Conservation (phyloP, 2,113 vertebrate species). For the Microtus montanus region DNA sequence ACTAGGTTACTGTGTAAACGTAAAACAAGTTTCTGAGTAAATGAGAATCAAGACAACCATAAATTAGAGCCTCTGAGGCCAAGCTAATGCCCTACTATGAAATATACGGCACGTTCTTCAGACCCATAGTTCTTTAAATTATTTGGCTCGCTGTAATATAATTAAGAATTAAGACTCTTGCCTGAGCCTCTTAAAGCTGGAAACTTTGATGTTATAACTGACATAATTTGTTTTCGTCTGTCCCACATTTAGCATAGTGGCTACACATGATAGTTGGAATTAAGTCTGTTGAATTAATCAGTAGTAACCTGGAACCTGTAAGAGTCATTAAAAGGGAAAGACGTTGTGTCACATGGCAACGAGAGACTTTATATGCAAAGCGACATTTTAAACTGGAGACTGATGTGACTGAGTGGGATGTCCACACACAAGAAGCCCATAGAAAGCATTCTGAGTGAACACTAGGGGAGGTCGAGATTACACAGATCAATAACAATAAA, state of each 20-base stretch:
- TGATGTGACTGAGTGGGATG: background rate
- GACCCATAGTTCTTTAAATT: background rate
- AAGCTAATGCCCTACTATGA: background rate
- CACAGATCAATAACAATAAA: background rate
- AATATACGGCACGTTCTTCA: background rate
- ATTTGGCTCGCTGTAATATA: constrained; percentile 22
- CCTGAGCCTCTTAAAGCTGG: constrained; percentile 47
- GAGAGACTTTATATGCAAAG: constrained; percentile 14
- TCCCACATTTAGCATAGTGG: background rate
- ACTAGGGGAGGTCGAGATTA: background rate
- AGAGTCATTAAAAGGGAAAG: constrained; percentile 22
- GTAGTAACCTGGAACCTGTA: background rate
- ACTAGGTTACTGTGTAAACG: background rate
- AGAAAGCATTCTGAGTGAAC: background rate
- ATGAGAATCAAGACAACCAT: background rate
- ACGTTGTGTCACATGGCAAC: constrained; percentile 14
- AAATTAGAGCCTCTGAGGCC: background rate
- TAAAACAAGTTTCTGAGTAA: background rate
- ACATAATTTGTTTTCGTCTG: background rate
- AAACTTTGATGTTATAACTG: constrained; percentile 32
- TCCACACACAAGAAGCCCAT: background rate
- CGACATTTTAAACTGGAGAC: constrained; percentile 18
- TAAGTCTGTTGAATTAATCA: constrained; percentile 44
- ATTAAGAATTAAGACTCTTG: constrained; percentile 45
- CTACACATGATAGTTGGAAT: background rate